Evolutionary conservation across 2,888 invertebrate genomes (phyloP).

Genomic region (Mesorhabditis spiculigera): DNA sequence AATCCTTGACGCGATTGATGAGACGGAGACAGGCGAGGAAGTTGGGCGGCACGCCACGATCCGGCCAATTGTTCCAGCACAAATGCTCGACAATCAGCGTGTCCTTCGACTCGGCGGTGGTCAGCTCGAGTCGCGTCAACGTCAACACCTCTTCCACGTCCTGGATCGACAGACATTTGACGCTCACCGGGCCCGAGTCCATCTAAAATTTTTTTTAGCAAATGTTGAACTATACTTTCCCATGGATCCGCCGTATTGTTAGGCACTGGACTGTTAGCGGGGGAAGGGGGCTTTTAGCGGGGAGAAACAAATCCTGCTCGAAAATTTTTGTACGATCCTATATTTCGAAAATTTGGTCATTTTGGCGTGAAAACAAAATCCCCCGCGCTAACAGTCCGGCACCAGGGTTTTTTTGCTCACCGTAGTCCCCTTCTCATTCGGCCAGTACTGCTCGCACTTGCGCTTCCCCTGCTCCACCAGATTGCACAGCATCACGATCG

Average conservation of each 20-base stretch:
- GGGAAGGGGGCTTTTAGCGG: too few relatives aligned
- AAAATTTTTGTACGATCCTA: too few relatives aligned
- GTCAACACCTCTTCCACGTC: slow-evolving; percentile 36
- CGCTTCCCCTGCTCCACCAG: slow-evolving; percentile 40
- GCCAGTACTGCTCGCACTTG: slow-evolving; percentile 52
- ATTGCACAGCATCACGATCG: slow-evolving; percentile 45
- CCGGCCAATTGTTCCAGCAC: slow-evolving; percentile 49
- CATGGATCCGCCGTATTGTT: too few relatives aligned
- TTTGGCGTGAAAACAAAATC: neutral
- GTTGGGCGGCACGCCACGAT: slow-evolving; percentile 42
- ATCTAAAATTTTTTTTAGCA: neutral
- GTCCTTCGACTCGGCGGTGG: slow-evolving; percentile 22
- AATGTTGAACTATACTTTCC: too few relatives aligned
- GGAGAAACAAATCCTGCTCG: too few relatives aligned
- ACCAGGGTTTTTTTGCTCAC: neutral
- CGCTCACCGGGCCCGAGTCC: slow-evolving; percentile 27
- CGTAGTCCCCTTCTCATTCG: slow-evolving; percentile 11
- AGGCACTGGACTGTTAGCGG: too few relatives aligned
- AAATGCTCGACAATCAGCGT: slow-evolving; percentile 36
- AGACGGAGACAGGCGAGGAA: slow-evolving; percentile 34
- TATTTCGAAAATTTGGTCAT: neutral
- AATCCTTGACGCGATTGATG: slow-evolving; percentile 20
- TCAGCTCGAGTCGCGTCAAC: slow-evolving; percentile 24
- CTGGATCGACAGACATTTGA: slow-evolving; percentile 22
- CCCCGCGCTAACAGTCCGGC: too few relatives aligned